These are phyloP conservation scores for Cyanistes caeruleus DNA, from an alignment of 2,113 vertebrate genomes.

Conservation along the genomic window DNA sequence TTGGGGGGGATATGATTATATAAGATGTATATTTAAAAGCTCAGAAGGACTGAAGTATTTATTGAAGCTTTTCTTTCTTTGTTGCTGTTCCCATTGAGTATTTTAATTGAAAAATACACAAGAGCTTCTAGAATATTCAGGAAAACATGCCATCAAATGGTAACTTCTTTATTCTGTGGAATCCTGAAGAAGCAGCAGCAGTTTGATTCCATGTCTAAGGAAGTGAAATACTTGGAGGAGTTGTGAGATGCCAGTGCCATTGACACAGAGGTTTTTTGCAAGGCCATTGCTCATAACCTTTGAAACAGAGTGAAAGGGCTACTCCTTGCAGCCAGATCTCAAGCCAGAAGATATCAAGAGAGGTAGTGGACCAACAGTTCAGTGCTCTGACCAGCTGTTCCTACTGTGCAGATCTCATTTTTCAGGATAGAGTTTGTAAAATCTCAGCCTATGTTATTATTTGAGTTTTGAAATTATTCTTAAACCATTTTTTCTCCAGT, in stretches of 20 bases:
- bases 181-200: not conserved
- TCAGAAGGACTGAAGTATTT: not conserved
- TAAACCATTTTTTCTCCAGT: not conserved
- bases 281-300: not conserved
- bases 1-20: not conserved
- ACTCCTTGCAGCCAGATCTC: not conserved
- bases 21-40: not conserved
- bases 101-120: not conserved
- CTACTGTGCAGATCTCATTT: not conserved
- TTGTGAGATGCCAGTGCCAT: not conserved
- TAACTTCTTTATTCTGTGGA: not conserved
- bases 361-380: accelerated
- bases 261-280: not conserved
- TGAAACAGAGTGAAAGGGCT: not conserved
- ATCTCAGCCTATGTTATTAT: not conserved
- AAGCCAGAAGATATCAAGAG: not conserved
- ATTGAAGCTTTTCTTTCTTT: not conserved
- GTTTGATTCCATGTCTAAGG: not conserved
- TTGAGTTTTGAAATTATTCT: not conserved
- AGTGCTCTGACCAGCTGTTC: not conserved
- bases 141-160: not conserved
- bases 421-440: not conserved
- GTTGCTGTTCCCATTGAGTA: not conserved
- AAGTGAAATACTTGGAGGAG: not conserved
- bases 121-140: not conserved